Evolutionary conservation across 1,140 invertebrate species (phyloP).

Genomic region (Drosophila ohnishii): DNA sequence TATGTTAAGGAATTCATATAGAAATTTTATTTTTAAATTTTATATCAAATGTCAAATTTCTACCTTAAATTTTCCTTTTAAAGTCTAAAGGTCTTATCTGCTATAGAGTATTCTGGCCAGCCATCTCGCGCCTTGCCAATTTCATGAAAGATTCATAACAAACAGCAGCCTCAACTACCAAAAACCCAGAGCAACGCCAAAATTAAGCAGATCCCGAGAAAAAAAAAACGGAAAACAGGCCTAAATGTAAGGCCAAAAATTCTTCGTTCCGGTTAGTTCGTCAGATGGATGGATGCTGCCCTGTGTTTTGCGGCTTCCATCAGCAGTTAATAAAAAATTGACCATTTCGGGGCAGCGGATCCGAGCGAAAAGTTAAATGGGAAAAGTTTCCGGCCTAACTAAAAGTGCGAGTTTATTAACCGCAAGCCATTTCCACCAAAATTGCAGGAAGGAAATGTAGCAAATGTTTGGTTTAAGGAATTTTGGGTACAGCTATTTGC

Average conservation of each 20-base stretch:
- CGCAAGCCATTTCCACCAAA: slow-evolving; percentile 53
- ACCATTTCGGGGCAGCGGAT: slow-evolving; percentile 38
- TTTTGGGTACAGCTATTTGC: neutral
- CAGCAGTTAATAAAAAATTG: slow-evolving; percentile 69
- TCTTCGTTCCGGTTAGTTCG: slow-evolving; percentile 28
- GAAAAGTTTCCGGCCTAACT: slow-evolving; percentile 66
- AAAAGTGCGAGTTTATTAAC: slow-evolving; percentile 69
- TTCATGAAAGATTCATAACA: slow-evolving; percentile 63
- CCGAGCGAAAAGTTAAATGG: slow-evolving; percentile 69
- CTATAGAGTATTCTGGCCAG: neutral
- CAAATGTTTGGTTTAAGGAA: slow-evolving; percentile 4
- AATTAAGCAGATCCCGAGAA: slow-evolving; percentile 46
- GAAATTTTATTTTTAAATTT: too few species aligned
- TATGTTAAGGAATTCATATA: too few species aligned
- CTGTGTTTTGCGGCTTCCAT: slow-evolving; percentile 41
- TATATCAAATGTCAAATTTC: too few species aligned
- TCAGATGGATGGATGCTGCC: slow-evolving; percentile 16
- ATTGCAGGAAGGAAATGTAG: slow-evolving; percentile 7
- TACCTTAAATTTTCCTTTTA: neutral
- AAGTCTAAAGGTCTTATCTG: neutral
- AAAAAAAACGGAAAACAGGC: slow-evolving; percentile 18
- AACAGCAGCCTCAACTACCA: slow-evolving; percentile 28
- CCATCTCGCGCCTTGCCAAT: slow-evolving; percentile 33
- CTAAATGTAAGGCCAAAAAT: slow-evolving; percentile 11
- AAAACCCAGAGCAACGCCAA: slow-evolving; percentile 23